Evolutionary conservation across 2,113 vertebrate genomes (phyloP).

Genomic region (Laticauda colubrina): DNA sequence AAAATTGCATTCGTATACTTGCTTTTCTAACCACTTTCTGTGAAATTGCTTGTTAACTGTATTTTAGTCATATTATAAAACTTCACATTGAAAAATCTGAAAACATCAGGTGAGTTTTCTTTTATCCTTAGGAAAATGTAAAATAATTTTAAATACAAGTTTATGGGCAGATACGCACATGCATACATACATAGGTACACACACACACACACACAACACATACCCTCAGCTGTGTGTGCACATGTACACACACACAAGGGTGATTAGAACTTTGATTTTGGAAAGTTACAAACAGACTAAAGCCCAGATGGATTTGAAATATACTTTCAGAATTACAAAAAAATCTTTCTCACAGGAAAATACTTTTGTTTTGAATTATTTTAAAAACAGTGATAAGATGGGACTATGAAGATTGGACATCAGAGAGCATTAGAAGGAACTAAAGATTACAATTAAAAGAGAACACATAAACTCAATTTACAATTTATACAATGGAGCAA

Average conservation of each 20-base stretch:
- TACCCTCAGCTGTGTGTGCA: too few species aligned
- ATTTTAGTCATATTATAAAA: neutral
- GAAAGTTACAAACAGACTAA: neutral
- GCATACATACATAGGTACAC: too few species aligned
- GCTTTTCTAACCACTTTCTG: neutral
- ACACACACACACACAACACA: neutral
- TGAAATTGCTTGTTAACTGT: neutral
- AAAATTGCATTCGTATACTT: neutral
- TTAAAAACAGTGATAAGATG: neutral
- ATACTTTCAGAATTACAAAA: neutral
- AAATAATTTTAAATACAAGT: neutral
- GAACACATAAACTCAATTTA: neutral
- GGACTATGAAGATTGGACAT: neutral
- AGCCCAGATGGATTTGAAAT: neutral
- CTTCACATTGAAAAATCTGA: neutral
- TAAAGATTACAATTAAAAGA: neutral
- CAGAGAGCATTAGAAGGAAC: neutral
- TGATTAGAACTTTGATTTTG: neutral
- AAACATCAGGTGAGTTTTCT: neutral
- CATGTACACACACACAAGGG: neutral
- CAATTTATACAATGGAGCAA: neutral
- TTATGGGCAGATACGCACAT: neutral
- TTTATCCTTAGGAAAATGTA: neutral
- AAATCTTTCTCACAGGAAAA: neutral
- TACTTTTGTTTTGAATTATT: neutral